Evolutionary conservation across 2,113 vertebrate genomes (phyloP).

Genomic region (Gopherus flavomarginatus): DNA sequence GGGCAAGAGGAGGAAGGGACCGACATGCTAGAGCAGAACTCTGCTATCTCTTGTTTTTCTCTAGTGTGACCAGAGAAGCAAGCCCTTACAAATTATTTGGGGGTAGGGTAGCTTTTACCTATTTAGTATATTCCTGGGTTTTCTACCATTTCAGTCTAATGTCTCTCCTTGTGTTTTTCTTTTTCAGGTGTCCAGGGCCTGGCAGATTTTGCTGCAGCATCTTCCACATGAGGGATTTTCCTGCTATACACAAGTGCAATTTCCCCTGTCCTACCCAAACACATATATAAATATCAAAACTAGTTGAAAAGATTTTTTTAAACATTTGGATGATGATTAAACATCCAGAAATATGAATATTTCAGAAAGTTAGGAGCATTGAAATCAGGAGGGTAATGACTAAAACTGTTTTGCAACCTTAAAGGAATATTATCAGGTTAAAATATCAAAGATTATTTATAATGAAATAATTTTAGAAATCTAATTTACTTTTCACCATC

Average conservation of each 20-base stretch:
- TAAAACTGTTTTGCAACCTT: not conserved
- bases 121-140: not conserved
- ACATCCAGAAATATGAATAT: not conserved
- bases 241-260: not conserved
- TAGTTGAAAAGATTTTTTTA: not conserved
- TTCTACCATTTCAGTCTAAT: not conserved
- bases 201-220: not conserved
- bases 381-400: not conserved
- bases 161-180: not conserved
- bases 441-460: not conserved
- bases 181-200: not conserved
- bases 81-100: too few species aligned
- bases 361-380: not conserved
- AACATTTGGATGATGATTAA: not conserved
- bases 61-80: not conserved
- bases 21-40: not conserved
- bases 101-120: not conserved
- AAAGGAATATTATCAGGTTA: not conserved
- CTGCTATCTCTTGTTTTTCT: not conserved
- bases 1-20: not conserved
- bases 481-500: not conserved
- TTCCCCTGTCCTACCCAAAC: not conserved
- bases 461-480: not conserved
- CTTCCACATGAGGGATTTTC: not conserved
- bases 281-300: not conserved